These are phyloP conservation scores for Brachymystax lenok DNA, from an alignment of 2,797 vertebrate genomes.

Conservation along the genomic window DNA sequence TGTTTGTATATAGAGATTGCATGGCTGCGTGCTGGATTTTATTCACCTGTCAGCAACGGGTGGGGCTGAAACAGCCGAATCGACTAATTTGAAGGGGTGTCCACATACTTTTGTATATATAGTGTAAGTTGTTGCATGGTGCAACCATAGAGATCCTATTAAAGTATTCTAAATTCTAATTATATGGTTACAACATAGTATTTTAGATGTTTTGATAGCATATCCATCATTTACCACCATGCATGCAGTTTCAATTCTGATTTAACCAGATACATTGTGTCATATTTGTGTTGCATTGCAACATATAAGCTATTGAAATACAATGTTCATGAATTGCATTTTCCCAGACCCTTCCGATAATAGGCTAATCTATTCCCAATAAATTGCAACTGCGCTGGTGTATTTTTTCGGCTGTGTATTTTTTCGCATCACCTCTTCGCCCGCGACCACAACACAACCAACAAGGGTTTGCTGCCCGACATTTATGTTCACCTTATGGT, in stretches of 20 bases:
- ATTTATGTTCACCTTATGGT: slow-evolving; percentile 69
- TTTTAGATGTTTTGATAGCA: background rate
- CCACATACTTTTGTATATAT: no score
- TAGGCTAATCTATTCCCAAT: background rate
- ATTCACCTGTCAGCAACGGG: no score
- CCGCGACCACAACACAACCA: slow-evolving; percentile 57
- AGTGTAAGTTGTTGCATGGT: no score
- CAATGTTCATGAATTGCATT: background rate
- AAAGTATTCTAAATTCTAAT: background rate
- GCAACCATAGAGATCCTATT: no score
- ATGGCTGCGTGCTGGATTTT: no score
- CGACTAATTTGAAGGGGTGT: no score
- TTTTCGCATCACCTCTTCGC: slow-evolving; percentile 24
- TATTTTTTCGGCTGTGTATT: background rate
- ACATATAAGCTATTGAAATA: background rate
- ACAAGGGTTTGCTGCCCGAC: slow-evolving; percentile 66
- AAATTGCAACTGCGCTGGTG: background rate
- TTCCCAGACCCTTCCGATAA: background rate
- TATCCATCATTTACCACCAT: background rate
- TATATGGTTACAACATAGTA: background rate
- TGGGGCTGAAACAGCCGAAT: no score
- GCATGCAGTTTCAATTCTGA: background rate
- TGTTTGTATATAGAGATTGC: no score
- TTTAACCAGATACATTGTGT: background rate
- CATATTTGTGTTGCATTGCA: background rate